Conservation (phyloP, 2,888 invertebrate genomes). For the Geotrupes spiniger region DNA sequence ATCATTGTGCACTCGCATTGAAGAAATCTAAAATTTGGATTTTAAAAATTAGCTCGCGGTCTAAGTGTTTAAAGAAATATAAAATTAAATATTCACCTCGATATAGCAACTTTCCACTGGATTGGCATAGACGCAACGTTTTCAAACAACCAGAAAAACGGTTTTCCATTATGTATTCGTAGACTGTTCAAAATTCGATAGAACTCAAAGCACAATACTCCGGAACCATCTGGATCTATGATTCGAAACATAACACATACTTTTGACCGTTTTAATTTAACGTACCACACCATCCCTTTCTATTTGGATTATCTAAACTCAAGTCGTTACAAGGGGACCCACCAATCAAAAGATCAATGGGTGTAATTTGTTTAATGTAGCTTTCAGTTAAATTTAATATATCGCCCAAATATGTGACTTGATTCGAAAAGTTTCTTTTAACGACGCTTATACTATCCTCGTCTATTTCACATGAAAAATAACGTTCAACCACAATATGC, state of each 20-base stretch:
- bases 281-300: slow-evolving; percentile 54
- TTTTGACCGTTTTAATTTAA: slow-evolving; percentile 7
- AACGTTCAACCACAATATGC: slow-evolving; percentile 51
- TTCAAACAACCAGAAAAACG: slow-evolving; percentile 59
- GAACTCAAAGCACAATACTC: slow-evolving; percentile 56
- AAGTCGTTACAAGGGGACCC: slow-evolving; percentile 62
- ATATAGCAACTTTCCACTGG: slow-evolving; percentile 49
- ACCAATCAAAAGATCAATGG: slow-evolving; percentile 59
- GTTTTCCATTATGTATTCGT: slow-evolving; percentile 40
- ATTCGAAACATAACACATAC: slow-evolving; percentile 6
- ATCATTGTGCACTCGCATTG: slow-evolving; percentile 53
- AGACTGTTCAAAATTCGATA: slow-evolving; percentile 49
- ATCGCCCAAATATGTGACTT: slow-evolving; percentile 52
- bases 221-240: slow-evolving; percentile 52
- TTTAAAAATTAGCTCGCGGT: background rate
- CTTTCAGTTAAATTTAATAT: slow-evolving; percentile 46
- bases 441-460: slow-evolving; percentile 51
- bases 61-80: too few species aligned
- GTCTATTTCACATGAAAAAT: slow-evolving; percentile 57
- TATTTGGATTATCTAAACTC: slow-evolving; percentile 56
- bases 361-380: slow-evolving; percentile 46
- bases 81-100: slow-evolving; percentile 39
- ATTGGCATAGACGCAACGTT: slow-evolving; percentile 57
- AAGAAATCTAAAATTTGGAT: slow-evolving; percentile 41
- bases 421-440: slow-evolving; percentile 46